Conservation (phyloP, 2,797 vertebrate species). For the Prunella strophiata region DNA sequence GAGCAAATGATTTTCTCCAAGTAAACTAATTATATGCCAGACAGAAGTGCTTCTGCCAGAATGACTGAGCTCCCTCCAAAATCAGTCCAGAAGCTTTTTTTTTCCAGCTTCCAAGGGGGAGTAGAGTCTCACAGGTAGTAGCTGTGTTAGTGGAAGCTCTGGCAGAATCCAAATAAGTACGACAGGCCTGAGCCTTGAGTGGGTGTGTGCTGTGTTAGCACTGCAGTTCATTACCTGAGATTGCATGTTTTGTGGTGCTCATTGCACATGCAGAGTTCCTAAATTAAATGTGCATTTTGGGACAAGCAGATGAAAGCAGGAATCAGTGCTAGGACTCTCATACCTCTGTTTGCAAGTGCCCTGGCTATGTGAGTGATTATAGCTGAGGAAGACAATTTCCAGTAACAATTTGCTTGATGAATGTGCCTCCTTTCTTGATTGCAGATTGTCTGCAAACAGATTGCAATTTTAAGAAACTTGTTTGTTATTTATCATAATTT, state of each 20-base stretch:
- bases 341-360: background rate
- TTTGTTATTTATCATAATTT: background rate
- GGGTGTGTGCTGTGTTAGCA: background rate
- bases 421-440: conserved; percentile 20
- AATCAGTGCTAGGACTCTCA: background rate
- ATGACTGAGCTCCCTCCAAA: background rate
- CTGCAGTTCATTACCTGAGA: background rate
- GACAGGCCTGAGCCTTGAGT: background rate
- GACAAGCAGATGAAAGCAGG: background rate
- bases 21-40: background rate
- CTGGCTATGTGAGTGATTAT: background rate
- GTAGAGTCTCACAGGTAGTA: background rate
- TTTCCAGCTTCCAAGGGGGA: background rate
- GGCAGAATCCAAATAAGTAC: background rate
- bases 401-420: conserved; percentile 2
- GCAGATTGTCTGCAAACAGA: conserved; percentile 48
- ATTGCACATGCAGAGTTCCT: background rate
- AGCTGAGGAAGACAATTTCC: background rate
- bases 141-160: background rate
- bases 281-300: background rate
- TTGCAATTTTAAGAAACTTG: background rate
- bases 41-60: background rate
- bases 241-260: background rate
- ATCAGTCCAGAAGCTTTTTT: background rate
- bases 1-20: background rate